Percentiles rank a stretch among this genome's conserved stretches.
Evolutionary conservation across 2,113 vertebrate species (phyloP).

Genomic region (Oreochromis aureus): DNA sequence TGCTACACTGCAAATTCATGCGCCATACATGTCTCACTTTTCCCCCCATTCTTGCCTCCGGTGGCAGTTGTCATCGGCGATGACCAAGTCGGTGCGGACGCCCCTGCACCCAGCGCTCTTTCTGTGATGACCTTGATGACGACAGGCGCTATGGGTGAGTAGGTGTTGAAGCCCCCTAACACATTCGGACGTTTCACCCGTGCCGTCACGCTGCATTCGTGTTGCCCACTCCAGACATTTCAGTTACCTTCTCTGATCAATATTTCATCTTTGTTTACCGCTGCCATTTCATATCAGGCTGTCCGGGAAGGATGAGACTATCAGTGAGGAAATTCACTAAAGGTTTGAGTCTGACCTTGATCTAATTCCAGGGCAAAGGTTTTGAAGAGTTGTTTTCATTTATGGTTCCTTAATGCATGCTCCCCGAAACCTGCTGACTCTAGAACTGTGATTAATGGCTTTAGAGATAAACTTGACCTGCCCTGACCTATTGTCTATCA

Average conservation of each 20-base stretch:
- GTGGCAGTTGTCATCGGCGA: slow-evolving; percentile 33
- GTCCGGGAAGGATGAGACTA: neutral
- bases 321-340: neutral
- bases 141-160: slow-evolving; percentile 30
- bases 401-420: neutral
- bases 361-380: slow-evolving; percentile 29
- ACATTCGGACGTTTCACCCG: neutral
- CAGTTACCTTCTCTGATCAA: slow-evolving; percentile 28
- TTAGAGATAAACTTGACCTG: slow-evolving; percentile 52
- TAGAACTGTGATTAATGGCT: slow-evolving; percentile 40
- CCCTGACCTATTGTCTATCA: slow-evolving; percentile 39
- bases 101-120: neutral
- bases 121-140: slow-evolving; percentile 52
- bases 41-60: slow-evolving; percentile 6
- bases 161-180: slow-evolving; percentile 15
- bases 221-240: neutral
- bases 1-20: neutral
- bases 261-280: slow-evolving; percentile 41
- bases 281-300: neutral
- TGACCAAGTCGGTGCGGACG: slow-evolving; percentile 18
- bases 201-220: neutral
- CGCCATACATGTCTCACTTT: neutral
- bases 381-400: slow-evolving; percentile 11
- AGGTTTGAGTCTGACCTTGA: slow-evolving; percentile 17
- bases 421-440: slow-evolving; percentile 17